phyloP scores from a whole-genome alignment of 2,888 invertebrate genomes.

The Ceramica pisi region DNA sequence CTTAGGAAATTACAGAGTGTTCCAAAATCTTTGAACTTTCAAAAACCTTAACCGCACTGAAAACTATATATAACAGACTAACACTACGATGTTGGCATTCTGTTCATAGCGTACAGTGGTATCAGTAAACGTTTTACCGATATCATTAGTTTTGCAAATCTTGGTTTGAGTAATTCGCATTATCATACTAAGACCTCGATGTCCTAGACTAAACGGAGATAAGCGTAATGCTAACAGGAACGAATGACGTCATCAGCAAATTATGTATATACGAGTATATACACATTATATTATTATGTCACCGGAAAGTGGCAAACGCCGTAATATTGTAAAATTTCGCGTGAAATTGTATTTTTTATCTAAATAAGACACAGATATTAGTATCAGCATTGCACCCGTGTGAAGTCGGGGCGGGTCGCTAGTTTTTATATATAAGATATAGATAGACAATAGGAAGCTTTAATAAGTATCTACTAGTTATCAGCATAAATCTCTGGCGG shows the following conservation, averaged over 20 bases:
- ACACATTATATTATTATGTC: too few relatives aligned
- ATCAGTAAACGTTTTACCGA: slow-evolving; percentile 11
- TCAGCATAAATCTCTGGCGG: not conserved
- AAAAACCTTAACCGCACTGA: too few relatives aligned
- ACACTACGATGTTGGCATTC: slow-evolving; percentile 1
- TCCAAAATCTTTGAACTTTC: too few relatives aligned
- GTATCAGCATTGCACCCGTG: too few relatives aligned
- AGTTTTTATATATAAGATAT: too few relatives aligned
- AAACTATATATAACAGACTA: too few relatives aligned
- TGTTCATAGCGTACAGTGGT: not conserved
- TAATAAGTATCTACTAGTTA: not conserved
- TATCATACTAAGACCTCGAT: slow-evolving; percentile 39
- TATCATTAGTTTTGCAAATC: slow-evolving; percentile 25
- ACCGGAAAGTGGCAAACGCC: too few relatives aligned
- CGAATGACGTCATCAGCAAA: slow-evolving; percentile 12
- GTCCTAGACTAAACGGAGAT: slow-evolving; percentile 27
- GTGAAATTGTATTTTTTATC: too few relatives aligned
- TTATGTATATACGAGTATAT: slow-evolving; percentile 6
- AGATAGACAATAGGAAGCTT: not conserved
- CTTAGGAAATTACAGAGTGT: too few relatives aligned
- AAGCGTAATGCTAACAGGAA: not conserved
- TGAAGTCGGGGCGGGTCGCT: too few relatives aligned
- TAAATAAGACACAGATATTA: too few relatives aligned
- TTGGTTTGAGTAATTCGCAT: slow-evolving; percentile 24
- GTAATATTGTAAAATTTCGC: too few relatives aligned